phyloP scores from a whole-genome alignment of 1,140 invertebrate genomes.

The Bradysia coprophila region DNA sequence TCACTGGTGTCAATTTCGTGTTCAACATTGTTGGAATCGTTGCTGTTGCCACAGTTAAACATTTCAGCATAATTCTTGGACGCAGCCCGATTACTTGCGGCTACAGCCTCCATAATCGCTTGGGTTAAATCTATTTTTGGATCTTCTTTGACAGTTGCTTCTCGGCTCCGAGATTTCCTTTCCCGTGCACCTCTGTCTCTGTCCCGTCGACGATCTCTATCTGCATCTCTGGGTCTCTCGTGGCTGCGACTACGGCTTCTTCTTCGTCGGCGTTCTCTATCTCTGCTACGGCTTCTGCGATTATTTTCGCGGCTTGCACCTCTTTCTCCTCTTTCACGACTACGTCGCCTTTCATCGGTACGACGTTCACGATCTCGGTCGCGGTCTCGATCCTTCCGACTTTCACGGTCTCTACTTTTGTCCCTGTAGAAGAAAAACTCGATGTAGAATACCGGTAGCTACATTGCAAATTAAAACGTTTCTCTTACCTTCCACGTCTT shows the following conservation, averaged over 20 bases:
- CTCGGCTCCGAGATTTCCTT: constrained; percentile 6
- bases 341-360: background rate
- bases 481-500: background rate
- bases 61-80: constrained; percentile 28
- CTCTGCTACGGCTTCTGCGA: constrained; percentile 7
- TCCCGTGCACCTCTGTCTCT: constrained; percentile 6
- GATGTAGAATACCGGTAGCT: too few relatives aligned
- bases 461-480: background rate
- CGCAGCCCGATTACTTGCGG: constrained; percentile 24
- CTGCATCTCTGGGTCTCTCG: constrained; percentile 21
- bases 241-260: constrained; percentile 17
- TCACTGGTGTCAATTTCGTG: background rate
- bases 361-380: constrained; percentile 1
- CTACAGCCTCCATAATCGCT: constrained; percentile 19
- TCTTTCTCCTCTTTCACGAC: background rate
- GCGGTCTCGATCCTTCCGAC: background rate
- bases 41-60: constrained; percentile 24
- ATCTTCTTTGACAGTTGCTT: background rate
- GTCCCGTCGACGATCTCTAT: constrained; percentile 22
- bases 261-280: constrained; percentile 9
- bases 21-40: constrained; percentile 13
- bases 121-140: constrained; percentile 15
- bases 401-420: background rate
- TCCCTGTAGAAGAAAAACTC: background rate
- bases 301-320: constrained; percentile 24